phyloP scores from a whole-genome alignment of 2,797 vertebrate genomes.

The Enteromius paludinosus region DNA sequence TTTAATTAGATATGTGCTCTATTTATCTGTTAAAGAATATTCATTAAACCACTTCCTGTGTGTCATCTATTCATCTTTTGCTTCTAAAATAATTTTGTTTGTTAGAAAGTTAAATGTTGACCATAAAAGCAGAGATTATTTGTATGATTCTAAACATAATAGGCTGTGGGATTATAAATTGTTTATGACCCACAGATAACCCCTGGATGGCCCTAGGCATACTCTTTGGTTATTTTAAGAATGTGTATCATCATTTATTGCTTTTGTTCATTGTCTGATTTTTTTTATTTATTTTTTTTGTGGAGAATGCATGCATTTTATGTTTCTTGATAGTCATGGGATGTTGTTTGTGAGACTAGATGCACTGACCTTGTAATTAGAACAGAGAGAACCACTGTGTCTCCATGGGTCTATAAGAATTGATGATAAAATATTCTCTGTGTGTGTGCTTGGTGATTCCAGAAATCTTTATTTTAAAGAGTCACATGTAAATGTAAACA shows the following conservation, averaged over 20 bases:
- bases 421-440: not conserved
- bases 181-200: not conserved
- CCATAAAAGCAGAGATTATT: not conserved
- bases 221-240: constrained; percentile 1
- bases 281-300: not conserved
- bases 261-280: constrained; percentile 9
- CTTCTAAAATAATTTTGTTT: not conserved
- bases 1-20: not conserved
- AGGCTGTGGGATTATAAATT: not conserved
- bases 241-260: constrained; percentile 2
- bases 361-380: constrained; percentile 13
- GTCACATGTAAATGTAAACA: not conserved
- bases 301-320: constrained; percentile 24
- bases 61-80: not conserved
- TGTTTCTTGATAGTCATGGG: constrained; percentile 15
- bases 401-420: not conserved
- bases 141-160: constrained; percentile 11
- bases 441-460: not conserved
- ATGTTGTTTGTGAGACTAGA: constrained; percentile 18
- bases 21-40: not conserved
- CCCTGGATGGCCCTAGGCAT: not conserved
- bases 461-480: not conserved
- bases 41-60: not conserved
- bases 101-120: not conserved
- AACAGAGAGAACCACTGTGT: constrained; percentile 19